Evolutionary conservation across 2,888 invertebrate species (phyloP).

Genomic region (Eudasyphora cyanicolor): DNA sequence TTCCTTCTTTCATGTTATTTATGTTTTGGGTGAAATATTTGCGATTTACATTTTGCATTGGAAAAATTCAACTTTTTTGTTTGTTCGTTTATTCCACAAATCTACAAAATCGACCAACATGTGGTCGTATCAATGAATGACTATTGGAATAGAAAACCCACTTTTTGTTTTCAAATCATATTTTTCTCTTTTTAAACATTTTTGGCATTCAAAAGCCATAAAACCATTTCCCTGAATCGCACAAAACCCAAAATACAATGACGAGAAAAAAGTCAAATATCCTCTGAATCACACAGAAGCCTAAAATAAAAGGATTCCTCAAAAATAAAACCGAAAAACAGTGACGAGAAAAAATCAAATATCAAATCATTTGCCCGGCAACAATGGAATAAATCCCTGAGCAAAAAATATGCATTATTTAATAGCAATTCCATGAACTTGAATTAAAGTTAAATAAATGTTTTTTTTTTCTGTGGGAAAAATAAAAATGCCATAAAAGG

Average conservation of each 20-base stretch:
- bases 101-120: not conserved
- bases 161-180: too few species aligned
- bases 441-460: not conserved
- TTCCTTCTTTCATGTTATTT: too few species aligned
- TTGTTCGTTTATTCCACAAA: not conserved
- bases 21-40: not conserved
- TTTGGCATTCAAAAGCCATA: too few species aligned
- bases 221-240: too few species aligned
- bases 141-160: constrained; percentile 6
- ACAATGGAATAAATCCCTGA: not conserved
- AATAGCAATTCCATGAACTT: constrained; percentile 31
- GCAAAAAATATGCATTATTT: not conserved
- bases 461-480: too few species aligned
- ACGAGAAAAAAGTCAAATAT: not conserved
- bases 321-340: not conserved
- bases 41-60: not conserved
- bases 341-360: not conserved
- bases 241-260: too few species aligned
- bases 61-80: not conserved
- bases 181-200: too few species aligned
- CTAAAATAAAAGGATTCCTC: not conserved
- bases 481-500: not conserved
- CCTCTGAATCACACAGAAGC: not conserved
- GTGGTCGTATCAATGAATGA: constrained; percentile 17
- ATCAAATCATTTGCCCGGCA: not conserved